phyloP scores from a whole-genome alignment of 1,140 invertebrate genomes.

The Camponotus pennsylvanicus region DNA sequence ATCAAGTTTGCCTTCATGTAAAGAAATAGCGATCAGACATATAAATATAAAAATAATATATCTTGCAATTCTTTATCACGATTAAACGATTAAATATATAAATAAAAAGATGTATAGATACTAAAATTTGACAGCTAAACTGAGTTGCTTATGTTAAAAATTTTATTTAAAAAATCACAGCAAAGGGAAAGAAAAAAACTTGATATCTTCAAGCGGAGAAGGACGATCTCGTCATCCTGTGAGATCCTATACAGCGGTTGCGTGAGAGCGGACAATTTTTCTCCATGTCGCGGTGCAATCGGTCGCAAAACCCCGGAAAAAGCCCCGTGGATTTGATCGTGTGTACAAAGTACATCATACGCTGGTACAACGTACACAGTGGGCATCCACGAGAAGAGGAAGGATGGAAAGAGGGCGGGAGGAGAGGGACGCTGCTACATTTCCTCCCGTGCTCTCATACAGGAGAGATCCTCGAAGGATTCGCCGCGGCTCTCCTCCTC shows the following conservation, averaged over 20 bases:
- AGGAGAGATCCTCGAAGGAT: slow-evolving; percentile 63
- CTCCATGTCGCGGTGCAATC: slow-evolving; percentile 29
- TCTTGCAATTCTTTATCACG: neutral
- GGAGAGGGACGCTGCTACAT: slow-evolving; percentile 25
- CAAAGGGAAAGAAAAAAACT: neutral
- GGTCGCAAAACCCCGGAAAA: slow-evolving; percentile 29
- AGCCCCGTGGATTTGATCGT: slow-evolving; percentile 51
- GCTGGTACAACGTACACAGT: slow-evolving; percentile 14
- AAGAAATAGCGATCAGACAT: no score
- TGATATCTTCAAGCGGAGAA: neutral
- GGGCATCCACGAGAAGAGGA: neutral
- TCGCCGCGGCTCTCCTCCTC: slow-evolving; percentile 4
- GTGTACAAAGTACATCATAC: slow-evolving; percentile 11
- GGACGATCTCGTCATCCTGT: slow-evolving; percentile 1
- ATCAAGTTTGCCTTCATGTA: no score
- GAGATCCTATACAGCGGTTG: neutral
- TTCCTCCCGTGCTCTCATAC: slow-evolving; percentile 48
- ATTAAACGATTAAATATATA: neutral
- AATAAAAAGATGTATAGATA: no score
- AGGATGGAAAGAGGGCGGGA: neutral
- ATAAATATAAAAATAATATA: no score
- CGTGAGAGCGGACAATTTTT: slow-evolving; percentile 32
- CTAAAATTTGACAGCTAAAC: no score
- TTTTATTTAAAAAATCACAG: no score
- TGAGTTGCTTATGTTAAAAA: no score